Conservation (phyloP, 2,113 vertebrate genomes). For the Microtus montanus region DNA sequence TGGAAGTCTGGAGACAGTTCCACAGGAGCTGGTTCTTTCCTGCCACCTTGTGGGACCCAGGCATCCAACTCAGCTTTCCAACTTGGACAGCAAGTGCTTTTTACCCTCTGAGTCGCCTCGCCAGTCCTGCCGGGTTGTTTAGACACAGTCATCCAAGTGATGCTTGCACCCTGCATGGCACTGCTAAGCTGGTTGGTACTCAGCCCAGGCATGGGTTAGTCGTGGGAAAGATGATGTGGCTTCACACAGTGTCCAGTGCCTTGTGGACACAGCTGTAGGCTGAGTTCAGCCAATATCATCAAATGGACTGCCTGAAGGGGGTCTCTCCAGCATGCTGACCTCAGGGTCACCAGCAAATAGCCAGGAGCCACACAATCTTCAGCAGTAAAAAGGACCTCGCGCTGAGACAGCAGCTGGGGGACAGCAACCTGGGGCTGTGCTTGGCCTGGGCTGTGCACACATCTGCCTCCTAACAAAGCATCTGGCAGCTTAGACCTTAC, state of each 20-base stretch:
- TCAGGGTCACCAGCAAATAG: background rate
- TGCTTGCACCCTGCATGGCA: fast-evolving
- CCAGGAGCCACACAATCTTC: background rate
- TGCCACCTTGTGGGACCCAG: background rate
- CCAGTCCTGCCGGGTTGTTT: background rate
- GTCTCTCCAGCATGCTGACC: background rate
- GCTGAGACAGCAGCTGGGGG: background rate
- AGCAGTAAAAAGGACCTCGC: background rate
- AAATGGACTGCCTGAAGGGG: background rate
- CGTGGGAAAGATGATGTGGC: no score
- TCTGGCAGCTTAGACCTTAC: background rate
- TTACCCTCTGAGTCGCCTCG: background rate
- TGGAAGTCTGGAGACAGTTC: background rate
- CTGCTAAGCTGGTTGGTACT: background rate
- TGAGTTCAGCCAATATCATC: no score
- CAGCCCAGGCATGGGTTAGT: background rate
- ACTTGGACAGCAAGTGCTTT: background rate
- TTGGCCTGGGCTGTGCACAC: no score
- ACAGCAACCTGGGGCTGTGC: background rate
- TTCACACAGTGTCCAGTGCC: background rate
- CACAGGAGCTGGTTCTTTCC: background rate
- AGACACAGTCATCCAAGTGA: background rate
- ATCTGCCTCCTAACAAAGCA: background rate
- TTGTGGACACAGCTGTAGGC: background rate
- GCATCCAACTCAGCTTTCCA: background rate